Conservation (phyloP, 2,888 invertebrate genomes). For the Lepidocyrtoides sp. region DNA sequence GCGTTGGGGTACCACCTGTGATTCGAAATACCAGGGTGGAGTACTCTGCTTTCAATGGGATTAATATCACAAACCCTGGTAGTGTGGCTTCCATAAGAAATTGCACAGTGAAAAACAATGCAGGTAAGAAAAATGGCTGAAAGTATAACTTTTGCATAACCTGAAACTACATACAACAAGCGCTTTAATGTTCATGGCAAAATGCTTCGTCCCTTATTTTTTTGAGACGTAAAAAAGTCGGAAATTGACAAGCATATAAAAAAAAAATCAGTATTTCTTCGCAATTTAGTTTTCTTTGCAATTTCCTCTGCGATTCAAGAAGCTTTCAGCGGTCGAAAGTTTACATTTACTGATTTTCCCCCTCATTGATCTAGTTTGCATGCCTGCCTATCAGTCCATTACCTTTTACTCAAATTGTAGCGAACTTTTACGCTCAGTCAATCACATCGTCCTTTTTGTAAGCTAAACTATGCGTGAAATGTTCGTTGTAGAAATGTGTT, state of each 20-base stretch:
- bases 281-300: too few relatives aligned
- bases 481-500: too few relatives aligned
- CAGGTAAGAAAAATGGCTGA: slow-evolving; percentile 87
- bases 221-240: too few relatives aligned
- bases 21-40: slow-evolving; percentile 94
- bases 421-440: not conserved
- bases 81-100: slow-evolving; percentile 94
- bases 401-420: not conserved
- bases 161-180: not conserved
- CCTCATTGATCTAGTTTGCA: not conserved
- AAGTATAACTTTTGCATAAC: not conserved
- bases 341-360: not conserved
- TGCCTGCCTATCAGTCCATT: not conserved
- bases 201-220: too few relatives aligned
- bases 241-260: too few relatives aligned
- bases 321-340: too few relatives aligned
- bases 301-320: too few relatives aligned
- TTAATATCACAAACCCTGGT: slow-evolving; percentile 95
- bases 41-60: slow-evolving; percentile 96
- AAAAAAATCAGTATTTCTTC: too few relatives aligned
- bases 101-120: slow-evolving; percentile 94
- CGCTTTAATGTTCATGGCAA: too few relatives aligned
- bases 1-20: slow-evolving; percentile 96
- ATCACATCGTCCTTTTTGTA: not conserved
- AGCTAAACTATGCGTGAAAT: not conserved